These are phyloP conservation scores for Crypturellus tataupa DNA, from an alignment of 2,797 vertebrate species.

Conservation along the genomic window DNA sequence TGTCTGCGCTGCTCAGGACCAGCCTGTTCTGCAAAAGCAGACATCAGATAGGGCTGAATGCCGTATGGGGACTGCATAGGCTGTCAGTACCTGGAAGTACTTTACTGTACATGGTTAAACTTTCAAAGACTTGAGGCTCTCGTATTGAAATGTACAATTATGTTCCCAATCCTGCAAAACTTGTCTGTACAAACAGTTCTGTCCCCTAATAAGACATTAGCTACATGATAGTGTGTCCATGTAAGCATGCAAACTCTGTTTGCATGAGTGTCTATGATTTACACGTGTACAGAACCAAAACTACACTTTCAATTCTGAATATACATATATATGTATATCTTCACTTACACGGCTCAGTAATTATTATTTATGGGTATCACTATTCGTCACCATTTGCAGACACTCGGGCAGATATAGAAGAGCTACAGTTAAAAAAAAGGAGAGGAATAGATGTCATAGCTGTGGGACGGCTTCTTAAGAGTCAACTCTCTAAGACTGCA, in stretches of 20 bases:
- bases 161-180: background rate
- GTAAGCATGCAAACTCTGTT: background rate
- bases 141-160: background rate
- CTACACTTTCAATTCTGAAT: background rate
- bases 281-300: background rate
- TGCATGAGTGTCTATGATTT: background rate
- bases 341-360: rapidly evolving
- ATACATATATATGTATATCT: background rate
- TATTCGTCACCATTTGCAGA: background rate
- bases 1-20: background rate
- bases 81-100: background rate
- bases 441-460: background rate
- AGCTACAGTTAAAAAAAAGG: background rate
- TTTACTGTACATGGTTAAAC: background rate
- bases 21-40: background rate
- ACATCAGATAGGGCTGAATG: background rate
- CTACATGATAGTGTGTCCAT: background rate
- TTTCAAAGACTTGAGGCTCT: background rate
- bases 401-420: background rate
- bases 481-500: background rate
- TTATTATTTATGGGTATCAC: background rate
- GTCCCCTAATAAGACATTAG: background rate
- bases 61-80: rapidly evolving
- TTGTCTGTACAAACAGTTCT: background rate
- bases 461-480: background rate